These are phyloP conservation scores for Lottia scabra DNA, from an alignment of 2,888 invertebrate species.

Conservation along the genomic window DNA sequence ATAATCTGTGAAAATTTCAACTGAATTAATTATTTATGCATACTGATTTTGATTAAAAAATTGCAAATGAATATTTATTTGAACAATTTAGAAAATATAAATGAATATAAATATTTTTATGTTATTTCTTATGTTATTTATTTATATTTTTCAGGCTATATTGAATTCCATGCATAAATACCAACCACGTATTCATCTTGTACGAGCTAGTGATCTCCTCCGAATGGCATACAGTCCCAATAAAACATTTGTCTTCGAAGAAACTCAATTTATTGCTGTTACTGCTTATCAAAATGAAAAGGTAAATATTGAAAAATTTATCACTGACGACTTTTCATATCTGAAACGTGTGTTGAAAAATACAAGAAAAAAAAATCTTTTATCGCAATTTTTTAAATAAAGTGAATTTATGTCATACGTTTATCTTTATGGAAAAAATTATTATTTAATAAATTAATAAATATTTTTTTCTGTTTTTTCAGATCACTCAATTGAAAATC, in stretches of 20 bases:
- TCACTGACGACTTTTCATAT: too few species aligned
- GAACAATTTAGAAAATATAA: too few species aligned
- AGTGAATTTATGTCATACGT: too few species aligned
- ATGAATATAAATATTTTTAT: not conserved
- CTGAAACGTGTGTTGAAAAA: too few species aligned
- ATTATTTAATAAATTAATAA: not conserved
- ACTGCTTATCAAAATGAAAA: slow-evolving; percentile 99
- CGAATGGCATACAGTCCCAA: slow-evolving; percentile 93
- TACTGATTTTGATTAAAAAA: too few species aligned
- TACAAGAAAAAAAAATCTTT: too few species aligned
- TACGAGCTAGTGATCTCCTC: slow-evolving; percentile 86
- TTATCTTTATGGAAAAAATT: not conserved
- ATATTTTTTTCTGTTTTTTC: slow-evolving; percentile 32
- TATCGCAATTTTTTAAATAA: too few species aligned
- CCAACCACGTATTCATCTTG: slow-evolving; percentile 87
- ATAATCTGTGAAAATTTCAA: too few species aligned
- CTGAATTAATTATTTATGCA: too few species aligned
- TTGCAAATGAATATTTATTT: too few species aligned
- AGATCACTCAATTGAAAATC: slow-evolving; percentile 71
- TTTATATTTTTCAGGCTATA: slow-evolving; percentile 61
- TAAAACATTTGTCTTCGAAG: slow-evolving; percentile 70
- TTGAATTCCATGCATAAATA: slow-evolving; percentile 98
- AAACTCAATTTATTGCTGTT: slow-evolving; percentile 94
- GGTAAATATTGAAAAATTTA: slow-evolving; percentile 76
- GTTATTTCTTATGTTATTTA: not conserved